A percentile compares a stretch with the other conserved stretches of the same genome.
Evolutionary conservation across 2,113 vertebrate genomes (phyloP).

Genomic region (Tachysurus fulvidraco): DNA sequence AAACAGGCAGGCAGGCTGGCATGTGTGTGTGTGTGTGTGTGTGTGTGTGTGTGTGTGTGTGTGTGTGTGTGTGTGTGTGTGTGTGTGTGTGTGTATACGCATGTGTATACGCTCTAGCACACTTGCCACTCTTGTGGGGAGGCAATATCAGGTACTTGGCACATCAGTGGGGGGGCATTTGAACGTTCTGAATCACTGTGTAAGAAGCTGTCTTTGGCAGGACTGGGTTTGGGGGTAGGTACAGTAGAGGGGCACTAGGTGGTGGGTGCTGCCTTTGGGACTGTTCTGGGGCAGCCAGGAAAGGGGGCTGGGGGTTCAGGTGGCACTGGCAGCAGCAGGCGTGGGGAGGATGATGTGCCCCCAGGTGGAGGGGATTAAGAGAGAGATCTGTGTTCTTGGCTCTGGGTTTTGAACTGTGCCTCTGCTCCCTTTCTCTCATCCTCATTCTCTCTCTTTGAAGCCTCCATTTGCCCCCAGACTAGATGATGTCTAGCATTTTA

Average conservation of each 20-base stretch:
- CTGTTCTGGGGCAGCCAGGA: neutral
- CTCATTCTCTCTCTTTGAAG: slow-evolving; percentile 28
- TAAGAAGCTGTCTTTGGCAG: slow-evolving; percentile 40
- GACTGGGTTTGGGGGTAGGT: slow-evolving; percentile 11
- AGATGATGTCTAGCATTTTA: neutral
- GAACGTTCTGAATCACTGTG: slow-evolving; percentile 10
- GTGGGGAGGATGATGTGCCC: slow-evolving; percentile 49
- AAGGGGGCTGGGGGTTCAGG: slow-evolving; percentile 33
- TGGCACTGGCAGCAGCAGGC: slow-evolving; percentile 38
- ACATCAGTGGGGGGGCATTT: slow-evolving; percentile 22
- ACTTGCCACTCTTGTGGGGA: slow-evolving; percentile 42
- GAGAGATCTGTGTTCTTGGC: slow-evolving; percentile 51
- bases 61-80: slow-evolving; percentile 1
- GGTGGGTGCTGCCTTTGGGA: neutral
- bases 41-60: slow-evolving; percentile 11
- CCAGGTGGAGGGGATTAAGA: slow-evolving; percentile 56
- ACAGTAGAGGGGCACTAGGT: neutral
- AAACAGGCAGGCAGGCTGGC: slow-evolving; percentile 50
- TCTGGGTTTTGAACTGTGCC: slow-evolving; percentile 30
- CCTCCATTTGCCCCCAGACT: slow-evolving; percentile 15
- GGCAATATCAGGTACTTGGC: slow-evolving; percentile 55
- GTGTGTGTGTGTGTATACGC: neutral
- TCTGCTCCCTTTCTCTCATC: slow-evolving; percentile 30
- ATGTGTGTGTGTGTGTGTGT: slow-evolving; percentile 5
- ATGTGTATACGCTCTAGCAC: slow-evolving; percentile 41